phyloP scores from a whole-genome alignment of 1,140 invertebrate genomes.

The Cherax quadricarinatus region DNA sequence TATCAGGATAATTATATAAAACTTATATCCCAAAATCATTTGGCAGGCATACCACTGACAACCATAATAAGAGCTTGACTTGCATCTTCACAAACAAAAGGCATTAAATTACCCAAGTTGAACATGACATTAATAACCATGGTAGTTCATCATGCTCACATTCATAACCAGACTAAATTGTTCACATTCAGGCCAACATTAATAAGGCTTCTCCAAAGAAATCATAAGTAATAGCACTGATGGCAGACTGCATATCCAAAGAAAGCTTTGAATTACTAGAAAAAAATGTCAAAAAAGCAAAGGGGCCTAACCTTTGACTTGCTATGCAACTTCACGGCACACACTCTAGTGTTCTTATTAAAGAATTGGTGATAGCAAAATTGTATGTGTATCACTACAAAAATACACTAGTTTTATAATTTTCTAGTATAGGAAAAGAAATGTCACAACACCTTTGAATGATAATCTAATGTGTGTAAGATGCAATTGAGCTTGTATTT shows the following conservation, averaged over 20 bases:
- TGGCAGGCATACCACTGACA: not conserved
- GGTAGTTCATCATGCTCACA: not conserved
- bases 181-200: conserved; percentile 34
- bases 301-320: conserved; percentile 19
- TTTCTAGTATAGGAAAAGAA: not conserved
- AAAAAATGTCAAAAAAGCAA: conserved; percentile 27
- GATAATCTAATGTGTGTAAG: conserved; percentile 32
- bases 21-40: not conserved
- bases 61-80: not conserved
- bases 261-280: conserved; percentile 16
- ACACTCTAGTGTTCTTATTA: conserved; percentile 21
- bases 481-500: conserved; percentile 43
- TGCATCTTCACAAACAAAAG: not conserved
- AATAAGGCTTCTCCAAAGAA: conserved; percentile 11
- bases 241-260: conserved; percentile 11
- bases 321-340: conserved; percentile 5
- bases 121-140: not conserved
- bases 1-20: not conserved
- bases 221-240: conserved; percentile 18
- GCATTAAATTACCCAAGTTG: not conserved
- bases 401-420: conserved; percentile 9
- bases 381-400: conserved; percentile 34
- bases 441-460: conserved; percentile 33
- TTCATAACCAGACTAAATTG: not conserved
- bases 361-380: conserved; percentile 28